A percentile compares a stretch with the other conserved stretches of the same genome.
phyloP scores from a whole-genome alignment of 2,797 vertebrate genomes.

The Eutrigla gurnardus region DNA sequence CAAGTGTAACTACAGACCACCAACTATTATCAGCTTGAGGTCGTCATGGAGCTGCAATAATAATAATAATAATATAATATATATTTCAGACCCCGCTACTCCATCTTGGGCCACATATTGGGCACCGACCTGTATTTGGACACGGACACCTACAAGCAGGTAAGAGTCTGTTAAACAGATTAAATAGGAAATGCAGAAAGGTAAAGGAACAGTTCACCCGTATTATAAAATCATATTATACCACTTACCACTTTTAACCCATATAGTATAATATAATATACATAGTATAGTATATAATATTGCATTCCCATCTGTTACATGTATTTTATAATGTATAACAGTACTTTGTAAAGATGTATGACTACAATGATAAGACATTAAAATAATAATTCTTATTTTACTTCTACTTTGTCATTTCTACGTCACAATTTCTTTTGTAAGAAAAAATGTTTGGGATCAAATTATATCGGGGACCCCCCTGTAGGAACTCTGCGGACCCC shows the following conservation, averaged over 20 bases:
- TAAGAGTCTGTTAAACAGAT: conserved; percentile 40
- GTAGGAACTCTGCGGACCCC: no score
- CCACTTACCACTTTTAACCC: background rate
- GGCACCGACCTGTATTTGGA: conserved; percentile 84
- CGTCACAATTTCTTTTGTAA: no score
- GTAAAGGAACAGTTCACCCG: background rate
- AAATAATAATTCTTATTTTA: no score
- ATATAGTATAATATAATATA: no score
- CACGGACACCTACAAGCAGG: conserved; percentile 77
- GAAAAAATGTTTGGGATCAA: no score
- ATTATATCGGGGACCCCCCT: no score
- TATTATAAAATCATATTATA: background rate
- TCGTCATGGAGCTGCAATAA: background rate
- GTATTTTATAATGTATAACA: no score
- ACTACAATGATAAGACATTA: no score
- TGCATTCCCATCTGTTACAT: no score
- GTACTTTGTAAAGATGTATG: no score
- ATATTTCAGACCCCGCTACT: conserved; percentile 78
- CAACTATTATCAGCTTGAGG: background rate
- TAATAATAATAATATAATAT: background rate
- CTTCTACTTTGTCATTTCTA: no score
- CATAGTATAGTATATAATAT: no score
- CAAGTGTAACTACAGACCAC: conserved; percentile 85
- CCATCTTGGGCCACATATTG: conserved; percentile 77
- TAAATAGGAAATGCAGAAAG: background rate